Conservation (phyloP, 2,888 invertebrate species). For the Machimus atricapillus region DNA sequence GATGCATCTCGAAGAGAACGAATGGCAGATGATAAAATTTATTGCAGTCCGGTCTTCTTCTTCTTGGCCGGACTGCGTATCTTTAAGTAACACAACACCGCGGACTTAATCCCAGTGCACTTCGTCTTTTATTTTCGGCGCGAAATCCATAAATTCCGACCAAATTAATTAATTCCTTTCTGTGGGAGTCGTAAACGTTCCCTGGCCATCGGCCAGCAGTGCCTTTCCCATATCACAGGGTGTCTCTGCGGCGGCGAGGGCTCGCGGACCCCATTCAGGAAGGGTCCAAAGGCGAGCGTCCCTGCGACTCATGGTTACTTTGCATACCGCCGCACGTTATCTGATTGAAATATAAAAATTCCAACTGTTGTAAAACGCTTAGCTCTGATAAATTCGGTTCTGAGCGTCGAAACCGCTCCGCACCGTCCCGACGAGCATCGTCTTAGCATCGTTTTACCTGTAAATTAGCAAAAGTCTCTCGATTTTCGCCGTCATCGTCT, state of each 20-base stretch:
- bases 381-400: constrained; percentile 36
- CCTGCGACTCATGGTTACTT: background rate
- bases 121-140: background rate
- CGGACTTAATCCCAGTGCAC: background rate
- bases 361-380: constrained; percentile 31
- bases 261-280: background rate
- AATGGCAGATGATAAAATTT: constrained; percentile 47
- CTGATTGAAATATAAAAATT: constrained; percentile 41
- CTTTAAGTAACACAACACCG: constrained; percentile 12
- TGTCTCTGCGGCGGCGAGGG: background rate
- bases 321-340: constrained; percentile 13
- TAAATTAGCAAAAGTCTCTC: constrained; percentile 22
- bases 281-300: background rate
- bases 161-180: constrained; percentile 40
- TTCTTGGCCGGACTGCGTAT: background rate
- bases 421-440: background rate
- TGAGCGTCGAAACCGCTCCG: background rate
- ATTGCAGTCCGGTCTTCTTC: constrained; percentile 38
- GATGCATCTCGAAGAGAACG: constrained; percentile 45
- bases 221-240: background rate
- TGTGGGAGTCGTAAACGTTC: constrained; percentile 29
- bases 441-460: background rate
- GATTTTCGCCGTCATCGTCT: background rate
- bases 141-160: constrained; percentile 32
- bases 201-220: background rate